phyloP scores from a whole-genome alignment of 2,113 vertebrate species.

The Macrotis lagotis region DNA sequence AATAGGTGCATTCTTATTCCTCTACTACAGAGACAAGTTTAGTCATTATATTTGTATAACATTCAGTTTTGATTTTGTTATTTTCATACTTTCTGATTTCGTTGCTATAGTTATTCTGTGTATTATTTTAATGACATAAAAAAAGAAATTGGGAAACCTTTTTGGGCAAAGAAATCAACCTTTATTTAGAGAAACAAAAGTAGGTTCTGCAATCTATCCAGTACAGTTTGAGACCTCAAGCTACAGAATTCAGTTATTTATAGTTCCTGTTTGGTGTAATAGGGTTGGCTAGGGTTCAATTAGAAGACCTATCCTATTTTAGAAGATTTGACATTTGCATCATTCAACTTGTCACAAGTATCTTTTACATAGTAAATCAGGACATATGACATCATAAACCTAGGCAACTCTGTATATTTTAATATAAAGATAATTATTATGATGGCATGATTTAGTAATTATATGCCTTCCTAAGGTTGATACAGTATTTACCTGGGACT shows the following conservation, averaged over 20 bases:
- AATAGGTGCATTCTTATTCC: neutral
- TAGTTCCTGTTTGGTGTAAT: neutral
- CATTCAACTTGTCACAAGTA: neutral
- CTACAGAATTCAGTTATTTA: neutral
- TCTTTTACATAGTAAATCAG: neutral
- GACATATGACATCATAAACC: neutral
- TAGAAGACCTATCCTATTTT: neutral
- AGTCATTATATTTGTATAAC: neutral
- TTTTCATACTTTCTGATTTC: neutral
- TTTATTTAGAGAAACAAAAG: neutral
- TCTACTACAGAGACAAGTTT: neutral
- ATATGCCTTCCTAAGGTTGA: neutral
- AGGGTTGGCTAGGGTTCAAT: neutral
- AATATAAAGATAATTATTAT: neutral
- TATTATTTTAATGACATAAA: neutral
- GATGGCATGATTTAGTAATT: neutral
- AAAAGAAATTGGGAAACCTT: neutral
- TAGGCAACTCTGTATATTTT: neutral
- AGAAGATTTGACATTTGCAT: neutral
- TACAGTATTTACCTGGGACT: neutral
- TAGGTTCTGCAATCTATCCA: neutral
- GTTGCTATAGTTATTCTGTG: neutral
- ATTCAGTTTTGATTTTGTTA: neutral
- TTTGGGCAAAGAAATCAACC: neutral
- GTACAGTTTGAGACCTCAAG: neutral